Evolutionary conservation across 2,797 vertebrate species (phyloP).

Genomic region (Denticeps clupeoides): DNA sequence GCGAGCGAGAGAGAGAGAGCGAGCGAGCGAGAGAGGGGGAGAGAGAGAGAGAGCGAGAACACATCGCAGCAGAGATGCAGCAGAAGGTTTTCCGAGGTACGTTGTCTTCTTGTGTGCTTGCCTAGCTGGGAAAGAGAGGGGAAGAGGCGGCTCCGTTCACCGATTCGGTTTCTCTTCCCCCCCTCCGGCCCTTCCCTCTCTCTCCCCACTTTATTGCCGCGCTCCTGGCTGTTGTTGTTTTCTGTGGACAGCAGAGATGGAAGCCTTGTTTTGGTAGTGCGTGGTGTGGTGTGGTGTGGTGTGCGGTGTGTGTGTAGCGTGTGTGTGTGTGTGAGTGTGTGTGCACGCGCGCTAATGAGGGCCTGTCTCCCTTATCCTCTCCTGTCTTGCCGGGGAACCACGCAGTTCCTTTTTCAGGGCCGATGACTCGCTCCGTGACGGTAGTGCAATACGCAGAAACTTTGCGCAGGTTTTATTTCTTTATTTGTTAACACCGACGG

Average conservation of each 20-base stretch:
- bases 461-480: constrained; percentile 10
- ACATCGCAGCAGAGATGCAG: constrained; percentile 78
- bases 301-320: constrained; percentile 14
- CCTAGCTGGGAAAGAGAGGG: constrained; percentile 59
- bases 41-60: constrained; percentile 58
- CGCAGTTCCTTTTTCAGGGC: constrained; percentile 69
- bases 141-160: constrained; percentile 48
- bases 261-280: constrained; percentile 42
- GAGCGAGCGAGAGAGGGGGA: constrained; percentile 26
- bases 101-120: constrained; percentile 69
- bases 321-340: constrained; percentile 26
- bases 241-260: constrained; percentile 51
- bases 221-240: constrained; percentile 39
- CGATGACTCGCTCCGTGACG: constrained; percentile 54
- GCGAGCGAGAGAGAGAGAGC: constrained; percentile 37
- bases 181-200: constrained; percentile 55
- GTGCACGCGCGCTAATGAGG: constrained; percentile 45
- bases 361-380: constrained; percentile 66
- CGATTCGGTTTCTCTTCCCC: constrained; percentile 37
- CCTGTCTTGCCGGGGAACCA: constrained; percentile 60
- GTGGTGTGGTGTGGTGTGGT: constrained; percentile 18
- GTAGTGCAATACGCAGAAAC: constrained; percentile 45
- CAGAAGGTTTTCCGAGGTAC: constrained; percentile 73
- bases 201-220: constrained; percentile 39
- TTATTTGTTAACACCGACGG: not conserved